Percentiles rank a stretch among this genome's conserved stretches.
phyloP scores from a whole-genome alignment of 2,888 invertebrate genomes.

The Andrena trimmerana region DNA sequence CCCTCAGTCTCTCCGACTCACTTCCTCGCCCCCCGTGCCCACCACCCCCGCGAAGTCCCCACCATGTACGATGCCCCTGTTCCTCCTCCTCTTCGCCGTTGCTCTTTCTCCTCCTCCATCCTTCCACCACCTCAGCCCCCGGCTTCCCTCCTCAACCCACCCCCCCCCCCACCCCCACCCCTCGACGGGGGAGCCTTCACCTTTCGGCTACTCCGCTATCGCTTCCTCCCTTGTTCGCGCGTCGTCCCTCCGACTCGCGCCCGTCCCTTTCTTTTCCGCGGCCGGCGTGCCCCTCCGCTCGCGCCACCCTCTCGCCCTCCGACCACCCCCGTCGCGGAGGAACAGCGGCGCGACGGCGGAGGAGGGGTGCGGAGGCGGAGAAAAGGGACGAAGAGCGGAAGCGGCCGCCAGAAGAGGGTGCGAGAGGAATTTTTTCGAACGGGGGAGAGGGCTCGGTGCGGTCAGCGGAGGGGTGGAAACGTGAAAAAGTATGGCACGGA shows the following conservation, averaged over 20 bases:
- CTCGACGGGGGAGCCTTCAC: no score
- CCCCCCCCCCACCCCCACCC: no score
- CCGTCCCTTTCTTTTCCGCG: conserved; percentile 10
- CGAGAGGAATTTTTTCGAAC: conserved; percentile 45
- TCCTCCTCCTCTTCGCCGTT: background rate
- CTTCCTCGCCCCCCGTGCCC: conserved; percentile 16
- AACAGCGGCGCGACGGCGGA: conserved; percentile 22
- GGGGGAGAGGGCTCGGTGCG: conserved; percentile 54
- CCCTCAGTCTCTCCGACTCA: conserved; percentile 71
- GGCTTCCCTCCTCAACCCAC: background rate
- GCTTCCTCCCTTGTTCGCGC: conserved; percentile 1
- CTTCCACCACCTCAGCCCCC: conserved; percentile 3
- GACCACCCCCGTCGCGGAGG: background rate
- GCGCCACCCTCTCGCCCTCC: background rate
- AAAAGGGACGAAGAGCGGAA: conserved; percentile 56
- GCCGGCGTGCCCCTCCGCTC: background rate
- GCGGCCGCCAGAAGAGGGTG: conserved; percentile 18
- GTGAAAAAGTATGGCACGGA: conserved; percentile 71
- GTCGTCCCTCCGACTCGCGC: conserved; percentile 3
- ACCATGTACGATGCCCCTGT: background rate
- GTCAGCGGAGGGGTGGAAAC: conserved; percentile 65
- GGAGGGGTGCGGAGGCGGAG: conserved; percentile 56
- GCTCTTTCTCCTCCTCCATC: conserved; percentile 15
- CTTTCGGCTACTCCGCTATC: background rate
- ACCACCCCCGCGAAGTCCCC: background rate